Base-by-base conservation (phyloP, 1,140 invertebrate genomes). In the Hermetia illucens region DNA sequence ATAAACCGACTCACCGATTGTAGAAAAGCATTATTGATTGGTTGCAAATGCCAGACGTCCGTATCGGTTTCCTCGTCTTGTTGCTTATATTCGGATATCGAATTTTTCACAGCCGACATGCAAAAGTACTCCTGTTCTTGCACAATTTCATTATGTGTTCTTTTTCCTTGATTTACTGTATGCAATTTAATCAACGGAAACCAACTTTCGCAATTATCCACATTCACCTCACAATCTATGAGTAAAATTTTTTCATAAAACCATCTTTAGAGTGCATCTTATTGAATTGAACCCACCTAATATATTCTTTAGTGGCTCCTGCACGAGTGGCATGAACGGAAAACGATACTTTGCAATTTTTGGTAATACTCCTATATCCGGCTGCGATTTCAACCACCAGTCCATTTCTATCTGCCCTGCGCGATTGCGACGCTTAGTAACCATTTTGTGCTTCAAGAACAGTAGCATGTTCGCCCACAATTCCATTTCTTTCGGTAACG, bases 21-120 rank as follows among this genome's bases (percentile, higher is more conserved):
- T 1, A 61, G 44, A 19, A 61, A 61, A 5, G 55, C 58, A 44
- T 61, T 61, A 39, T 60, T 61, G 3, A 45, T 55, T 2, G 58
- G 57, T 32, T 52, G 47, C 8, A 61, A 29, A 33, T 55, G 49
- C 57, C 57, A 61, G 5, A 43, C 36, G 17, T 55, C 55, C 0
- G 47, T 22, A 18, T 21, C 25, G 18, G 20, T 16, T 21, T 35
- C 44, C 29, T 58, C 52, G 21, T 42, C 51, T 6, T 49, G 49
- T 1, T 43, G 45, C 36, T 56, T 54, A 42, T 58, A 55, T 32
- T 60, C 57, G 5, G 38, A 38, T 29, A 61, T 54, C 1, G 53
- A 58, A 27, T 60, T 61, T 30, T 56, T 59, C 1, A 60, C 51
- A n/a, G 57, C 57, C 3, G 53, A 50, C 49, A 57, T 58, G 36